phyloP scores from a whole-genome alignment of 2,888 invertebrate genomes.

The Sesia apiformis region DNA sequence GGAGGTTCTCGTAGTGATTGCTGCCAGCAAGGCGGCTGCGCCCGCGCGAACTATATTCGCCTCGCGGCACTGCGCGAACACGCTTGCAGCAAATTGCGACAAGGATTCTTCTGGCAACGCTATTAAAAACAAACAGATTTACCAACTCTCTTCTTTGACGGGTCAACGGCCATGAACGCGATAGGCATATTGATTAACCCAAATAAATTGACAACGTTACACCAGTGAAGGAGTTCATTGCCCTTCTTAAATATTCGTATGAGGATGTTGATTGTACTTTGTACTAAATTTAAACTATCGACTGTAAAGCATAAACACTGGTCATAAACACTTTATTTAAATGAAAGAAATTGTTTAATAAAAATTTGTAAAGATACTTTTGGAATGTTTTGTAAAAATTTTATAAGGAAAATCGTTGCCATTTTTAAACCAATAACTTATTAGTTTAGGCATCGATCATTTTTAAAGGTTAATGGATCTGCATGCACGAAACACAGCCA shows the following conservation, averaged over 20 bases:
- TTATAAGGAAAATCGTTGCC: too few species aligned
- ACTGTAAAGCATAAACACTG: too few species aligned
- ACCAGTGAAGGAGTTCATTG: background rate
- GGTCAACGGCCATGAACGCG: background rate
- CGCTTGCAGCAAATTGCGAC: constrained; percentile 34
- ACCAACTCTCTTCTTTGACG: background rate
- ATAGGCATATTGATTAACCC: background rate
- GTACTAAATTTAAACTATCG: background rate
- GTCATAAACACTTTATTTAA: too few species aligned
- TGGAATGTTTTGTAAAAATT: too few species aligned
- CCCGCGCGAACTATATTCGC: constrained; percentile 52
- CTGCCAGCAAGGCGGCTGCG: constrained; percentile 39
- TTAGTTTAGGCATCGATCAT: too few species aligned
- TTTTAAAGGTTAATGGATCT: too few species aligned
- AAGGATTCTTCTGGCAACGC: constrained; percentile 43
- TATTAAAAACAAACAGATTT: constrained; percentile 9
- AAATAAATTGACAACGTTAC: background rate
- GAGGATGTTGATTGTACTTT: background rate
- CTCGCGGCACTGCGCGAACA: constrained; percentile 34
- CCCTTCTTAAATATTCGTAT: background rate
- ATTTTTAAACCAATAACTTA: too few species aligned
- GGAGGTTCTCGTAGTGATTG: constrained; percentile 39
- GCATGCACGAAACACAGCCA: too few species aligned
- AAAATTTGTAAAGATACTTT: too few species aligned
- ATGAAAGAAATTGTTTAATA: too few species aligned